A percentile compares a stretch with the other conserved stretches of the same genome.
phyloP scores from a whole-genome alignment of 2,113 vertebrate genomes.

The Diadophis punctatus region DNA sequence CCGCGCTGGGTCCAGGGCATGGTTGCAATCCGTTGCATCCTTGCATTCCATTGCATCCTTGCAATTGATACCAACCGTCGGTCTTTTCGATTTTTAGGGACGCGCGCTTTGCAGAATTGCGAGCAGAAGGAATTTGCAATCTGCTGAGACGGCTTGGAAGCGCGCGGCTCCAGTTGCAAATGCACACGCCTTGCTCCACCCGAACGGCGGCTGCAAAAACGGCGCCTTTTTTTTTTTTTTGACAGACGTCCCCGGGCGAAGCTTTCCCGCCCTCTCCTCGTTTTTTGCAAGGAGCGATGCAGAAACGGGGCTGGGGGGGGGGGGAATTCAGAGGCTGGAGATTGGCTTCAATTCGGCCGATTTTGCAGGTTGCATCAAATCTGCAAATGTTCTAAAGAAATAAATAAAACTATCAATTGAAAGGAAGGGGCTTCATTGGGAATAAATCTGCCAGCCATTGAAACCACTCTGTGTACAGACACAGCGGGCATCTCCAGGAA shows the following conservation, averaged over 20 bases:
- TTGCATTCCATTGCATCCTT: no score
- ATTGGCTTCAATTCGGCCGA: fast-evolving
- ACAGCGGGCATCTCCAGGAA: no score
- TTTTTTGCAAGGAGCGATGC: neutral
- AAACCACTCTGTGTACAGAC: no score
- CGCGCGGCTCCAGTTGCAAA: neutral
- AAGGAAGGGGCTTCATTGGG: no score
- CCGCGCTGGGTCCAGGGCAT: no score
- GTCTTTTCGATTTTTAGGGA: neutral
- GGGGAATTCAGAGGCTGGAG: neutral
- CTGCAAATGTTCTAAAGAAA: no score
- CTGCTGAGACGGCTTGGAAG: no score
- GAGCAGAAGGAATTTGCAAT: neutral
- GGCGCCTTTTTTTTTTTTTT: neutral
- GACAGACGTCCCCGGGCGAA: neutral
- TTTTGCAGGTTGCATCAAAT: neutral
- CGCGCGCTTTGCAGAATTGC: neutral
- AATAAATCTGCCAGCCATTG: neutral
- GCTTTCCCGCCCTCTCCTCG: neutral
- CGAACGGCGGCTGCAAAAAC: neutral
- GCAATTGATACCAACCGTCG: no score
- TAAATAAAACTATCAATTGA: no score
- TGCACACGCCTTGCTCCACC: no score
- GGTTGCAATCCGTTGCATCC: no score
- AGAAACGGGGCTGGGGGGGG: fast-evolving